Base-by-base conservation (phyloP, 1,140 invertebrate genomes). In the Monochamus saltuarius region DNA sequence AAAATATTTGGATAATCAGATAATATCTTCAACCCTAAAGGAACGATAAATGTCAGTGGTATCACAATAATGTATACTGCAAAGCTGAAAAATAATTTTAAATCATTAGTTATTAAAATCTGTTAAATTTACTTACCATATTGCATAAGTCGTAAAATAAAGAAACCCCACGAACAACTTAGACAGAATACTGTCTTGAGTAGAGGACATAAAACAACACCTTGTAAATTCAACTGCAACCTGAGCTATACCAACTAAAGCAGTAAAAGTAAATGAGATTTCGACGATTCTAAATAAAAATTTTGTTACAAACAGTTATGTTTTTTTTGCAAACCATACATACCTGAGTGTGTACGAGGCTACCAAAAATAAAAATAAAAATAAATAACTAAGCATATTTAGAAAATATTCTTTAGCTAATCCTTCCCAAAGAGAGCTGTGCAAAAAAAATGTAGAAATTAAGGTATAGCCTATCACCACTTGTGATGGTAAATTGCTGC, bases 281-380 rank as follows among this genome's bases (percentile, higher is more conserved):
- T 64, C 62, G 19, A 60, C 42, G 38, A 64, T 51, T 50, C 62
- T 64, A 60, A 59, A 63, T 51, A 57, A 35, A 47, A 22, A n/a
- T n/a, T n/a, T n/a, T n/a, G n/a, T n/a, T n/a, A n/a, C n/a, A n/a
- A n/a, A n/a, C n/a, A n/a, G n/a, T 1, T 55, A 19, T 52, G 11
- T n/a, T n/a, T n/a, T n/a, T n/a, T n/a, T n/a, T n/a, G n/a, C n/a
- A n/a, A n/a, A 47, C 14, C 14, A 56, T 17, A 51, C 40, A 49
- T 60, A 64, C 62, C 62, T 64, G 7, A 64, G 35, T 19, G 60
- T 59, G 16, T 60, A 64, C 10, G 57, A 55, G 55, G 57, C 54
- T 17, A 53, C n/a, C 22, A 45, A 16, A 36, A 56, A 56, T 4
- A 56, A 34, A 35, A 39, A 35, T 16, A 56, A 29, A 29, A 56